These are phyloP conservation scores for Aphaenogaster ashmeadi DNA, from an alignment of 1,140 invertebrate species.

Conservation along the genomic window DNA sequence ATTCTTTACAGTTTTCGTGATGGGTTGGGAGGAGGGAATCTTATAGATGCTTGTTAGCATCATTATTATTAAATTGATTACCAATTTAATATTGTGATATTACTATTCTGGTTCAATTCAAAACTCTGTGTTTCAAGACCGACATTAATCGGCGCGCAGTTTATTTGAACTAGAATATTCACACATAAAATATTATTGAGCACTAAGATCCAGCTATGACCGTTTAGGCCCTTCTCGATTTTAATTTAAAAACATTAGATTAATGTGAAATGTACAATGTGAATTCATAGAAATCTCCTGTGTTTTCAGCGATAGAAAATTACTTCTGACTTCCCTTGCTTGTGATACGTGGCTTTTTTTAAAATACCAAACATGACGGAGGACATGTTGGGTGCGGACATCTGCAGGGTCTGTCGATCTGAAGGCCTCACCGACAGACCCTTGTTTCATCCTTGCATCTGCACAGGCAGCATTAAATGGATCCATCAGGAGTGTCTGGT, in stretches of 20 bases:
- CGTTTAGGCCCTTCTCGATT: too few relatives aligned
- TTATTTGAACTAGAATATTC: too few relatives aligned
- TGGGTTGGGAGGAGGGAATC: too few relatives aligned
- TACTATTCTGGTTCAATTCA: too few relatives aligned
- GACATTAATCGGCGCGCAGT: too few relatives aligned
- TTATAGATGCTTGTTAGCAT: too few relatives aligned
- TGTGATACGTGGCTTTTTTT: constrained; percentile 16
- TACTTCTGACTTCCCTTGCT: constrained; percentile 40
- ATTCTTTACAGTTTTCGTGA: too few relatives aligned
- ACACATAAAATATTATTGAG: too few relatives aligned
- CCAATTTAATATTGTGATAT: too few relatives aligned
- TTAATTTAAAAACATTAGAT: neutral
- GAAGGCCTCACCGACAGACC: constrained; percentile 95
- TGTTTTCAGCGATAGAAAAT: constrained; percentile 52
- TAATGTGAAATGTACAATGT: neutral
- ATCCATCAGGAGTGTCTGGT: constrained; percentile 98
- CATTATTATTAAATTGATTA: too few relatives aligned
- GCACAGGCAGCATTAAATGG: constrained; percentile 99
- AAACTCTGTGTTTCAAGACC: too few relatives aligned
- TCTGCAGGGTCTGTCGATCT: constrained; percentile 99
- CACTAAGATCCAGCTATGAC: too few relatives aligned
- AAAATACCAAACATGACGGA: constrained; percentile 85
- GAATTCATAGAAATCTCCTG: neutral
- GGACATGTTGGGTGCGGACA: constrained; percentile 91
- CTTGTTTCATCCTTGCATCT: constrained; percentile 99